Evolutionary conservation across 2,797 vertebrate genomes (phyloP), one percentile per base, ranked within the genome.

Genomic region (Sebastes itinus): DNA sequence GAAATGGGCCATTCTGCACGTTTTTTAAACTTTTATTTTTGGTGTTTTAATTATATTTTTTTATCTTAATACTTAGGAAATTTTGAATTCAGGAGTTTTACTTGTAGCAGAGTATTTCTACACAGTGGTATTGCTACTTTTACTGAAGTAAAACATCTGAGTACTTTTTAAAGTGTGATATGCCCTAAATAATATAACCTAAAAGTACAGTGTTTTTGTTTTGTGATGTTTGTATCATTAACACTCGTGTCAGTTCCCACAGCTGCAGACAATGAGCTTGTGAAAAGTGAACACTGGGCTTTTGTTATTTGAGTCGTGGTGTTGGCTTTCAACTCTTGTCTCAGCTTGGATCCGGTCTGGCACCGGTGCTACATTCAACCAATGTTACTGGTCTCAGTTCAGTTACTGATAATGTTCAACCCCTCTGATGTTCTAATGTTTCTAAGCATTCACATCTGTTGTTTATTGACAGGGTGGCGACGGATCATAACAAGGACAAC

Each of bases 401-500:
- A n/a, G 10, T 63, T 75, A 20, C 52, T 63, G 23, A 59, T 77
- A 23, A 72, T 35, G 30, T 58, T 72, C n/a, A 60, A 28, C 30
- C 32, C 4, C 6, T 30, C 20, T 56, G 18, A 46, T 69, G 9
- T 35, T 63, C 22, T 33, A 42, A 14, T 42, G 38, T 42, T 64
- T 78, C 32, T 68, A 20, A 78, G 67, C 7, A 46, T 73, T 78
- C 25, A 22, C 22, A 52, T 77, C 55, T 86, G 42, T 81, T 62
- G 7, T 54, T 2, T 54, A 58, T 87, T 75, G 67, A 84, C 94
- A 99, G 97, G 97, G 97, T 98, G 46, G 97, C 97, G 2, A 98
- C 97, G 0, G 97, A 99, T 91, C 97, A 99, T 80, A 99, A 97
- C n/a, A 74, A 88, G 25, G 98, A 99, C 95, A 98, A 98, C 91